These are phyloP conservation scores for Bombyx huttoni DNA, from an alignment of 2,888 invertebrate genomes.

Conservation along the genomic window DNA sequence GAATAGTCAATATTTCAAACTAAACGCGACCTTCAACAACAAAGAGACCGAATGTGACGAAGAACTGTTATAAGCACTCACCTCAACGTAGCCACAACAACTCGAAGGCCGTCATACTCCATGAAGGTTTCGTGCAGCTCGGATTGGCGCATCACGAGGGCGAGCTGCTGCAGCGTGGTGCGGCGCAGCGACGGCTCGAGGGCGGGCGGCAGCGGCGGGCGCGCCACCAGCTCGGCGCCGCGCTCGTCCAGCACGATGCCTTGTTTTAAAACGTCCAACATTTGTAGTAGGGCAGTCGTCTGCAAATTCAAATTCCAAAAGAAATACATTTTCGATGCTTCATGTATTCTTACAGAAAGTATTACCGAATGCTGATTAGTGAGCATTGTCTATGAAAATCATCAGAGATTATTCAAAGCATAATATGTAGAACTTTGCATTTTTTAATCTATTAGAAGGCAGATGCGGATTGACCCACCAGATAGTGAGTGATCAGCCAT, in stretches of 20 bases:
- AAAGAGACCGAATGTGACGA: too few species aligned
- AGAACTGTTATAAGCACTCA: constrained; percentile 9
- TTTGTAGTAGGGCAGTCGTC: constrained; percentile 49
- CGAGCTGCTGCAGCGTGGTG: constrained; percentile 77
- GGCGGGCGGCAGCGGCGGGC: constrained; percentile 23
- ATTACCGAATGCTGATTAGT: not conserved
- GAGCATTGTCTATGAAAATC: too few species aligned
- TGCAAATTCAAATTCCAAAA: constrained; percentile 9
- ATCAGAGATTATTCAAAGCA: too few species aligned
- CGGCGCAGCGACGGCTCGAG: constrained; percentile 77
- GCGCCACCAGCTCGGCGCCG: constrained; percentile 25
- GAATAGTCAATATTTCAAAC: too few species aligned
- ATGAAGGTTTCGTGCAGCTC: constrained; percentile 74
- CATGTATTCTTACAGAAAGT: too few species aligned
- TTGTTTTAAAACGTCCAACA: constrained; percentile 57
- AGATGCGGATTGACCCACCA: too few species aligned
- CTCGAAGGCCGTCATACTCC: constrained; percentile 66
- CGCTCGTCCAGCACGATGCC: constrained; percentile 43
- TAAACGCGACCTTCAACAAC: too few species aligned
- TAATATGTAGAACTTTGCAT: too few species aligned
- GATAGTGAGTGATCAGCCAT: too few species aligned
- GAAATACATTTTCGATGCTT: too few species aligned
- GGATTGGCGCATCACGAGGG: constrained; percentile 76
- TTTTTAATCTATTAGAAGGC: too few species aligned
- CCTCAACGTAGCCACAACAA: constrained; percentile 53